Evolutionary conservation across 2,888 invertebrate genomes (phyloP), one percentile per base, ranked within the genome.

Genomic region (Blastobasis adustella): DNA sequence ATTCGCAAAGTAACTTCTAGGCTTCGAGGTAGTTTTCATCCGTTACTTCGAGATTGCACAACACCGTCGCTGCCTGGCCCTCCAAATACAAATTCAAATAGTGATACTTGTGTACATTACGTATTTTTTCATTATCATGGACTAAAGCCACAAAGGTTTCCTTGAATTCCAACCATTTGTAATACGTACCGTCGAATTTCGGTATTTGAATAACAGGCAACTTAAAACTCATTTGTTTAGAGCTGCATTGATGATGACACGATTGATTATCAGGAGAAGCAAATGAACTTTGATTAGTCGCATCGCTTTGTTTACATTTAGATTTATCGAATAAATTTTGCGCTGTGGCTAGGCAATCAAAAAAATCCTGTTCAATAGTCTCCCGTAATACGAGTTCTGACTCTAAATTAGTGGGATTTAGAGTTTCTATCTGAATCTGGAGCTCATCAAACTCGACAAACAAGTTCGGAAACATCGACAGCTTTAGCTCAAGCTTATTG

Each of bases 141-240:
- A 57, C 53, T 37, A 58, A 44, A 7, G 37, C 42, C 10, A 46
- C 45, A 51, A 52, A 58, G 4, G 58, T 58, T 37, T 58, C 56
- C 4, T 52, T 50, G 10, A 58, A 56, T 46, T 58, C 56, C 4
- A 58, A 41, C 58, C 58, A 58, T 7, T 45, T 49, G 10, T 54
- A 56, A 46, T 56, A 58, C 2, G 53, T n/a, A 5, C 58, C 58
- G 41, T 56, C 51, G 45, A 55, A 58, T 39, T 55, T 56, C 0
- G 55, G n/a, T 7, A 56, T 58, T 51, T 54, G 38, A 10, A 58
- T 58, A n/a, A 45, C 40, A 7, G 54, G 58, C 9, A 58, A 44
- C 37, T 51, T 43, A 37, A 56, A 52, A 1, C 51, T 43, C 5
- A 56, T 5, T 7, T 52, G 10, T 38, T 38, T 3, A 38, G n/a